phyloP scores from a whole-genome alignment of 2,888 invertebrate species.

The Chymomyza caudatula region DNA sequence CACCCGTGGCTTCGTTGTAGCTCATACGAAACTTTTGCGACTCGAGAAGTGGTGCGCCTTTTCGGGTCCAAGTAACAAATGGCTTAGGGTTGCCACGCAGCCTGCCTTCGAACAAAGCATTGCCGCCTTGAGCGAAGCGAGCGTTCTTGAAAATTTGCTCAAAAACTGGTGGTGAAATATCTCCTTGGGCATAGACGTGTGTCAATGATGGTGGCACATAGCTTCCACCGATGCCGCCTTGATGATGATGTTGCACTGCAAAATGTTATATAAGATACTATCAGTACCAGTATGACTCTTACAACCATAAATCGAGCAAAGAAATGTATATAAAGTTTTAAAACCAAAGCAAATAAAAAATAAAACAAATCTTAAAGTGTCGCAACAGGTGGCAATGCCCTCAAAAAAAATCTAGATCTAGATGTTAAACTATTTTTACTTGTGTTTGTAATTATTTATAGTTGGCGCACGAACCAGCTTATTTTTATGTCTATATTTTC shows the following conservation, averaged over 20 bases:
- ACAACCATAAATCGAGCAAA: slow-evolving; percentile 1
- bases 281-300: not conserved
- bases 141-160: slow-evolving; percentile 97
- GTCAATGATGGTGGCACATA: slow-evolving; percentile 76
- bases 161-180: slow-evolving; percentile 94
- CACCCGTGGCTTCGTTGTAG: slow-evolving; percentile 94
- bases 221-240: slow-evolving; percentile 68
- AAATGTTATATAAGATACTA: slow-evolving; percentile 21
- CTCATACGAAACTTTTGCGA: slow-evolving; percentile 93
- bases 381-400: slow-evolving; percentile 29
- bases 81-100: slow-evolving; percentile 95
- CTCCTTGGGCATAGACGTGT: slow-evolving; percentile 83
- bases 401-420: not conserved
- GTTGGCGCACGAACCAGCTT: slow-evolving; percentile 7
- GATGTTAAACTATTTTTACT: slow-evolving; percentile 6
- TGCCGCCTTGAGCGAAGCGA: slow-evolving; percentile 95
- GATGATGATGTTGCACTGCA: slow-evolving; percentile 69
- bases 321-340: slow-evolving; percentile 25
- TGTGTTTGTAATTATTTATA: slow-evolving; percentile 5
- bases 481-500: slow-evolving; percentile 3
- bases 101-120: slow-evolving; percentile 94
- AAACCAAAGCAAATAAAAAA: slow-evolving; percentile 38
- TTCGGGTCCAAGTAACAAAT: slow-evolving; percentile 93
- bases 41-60: slow-evolving; percentile 89
- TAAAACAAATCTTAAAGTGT: slow-evolving; percentile 2